Conservation (phyloP, 2,888 invertebrate genomes). For the Stratiomys singularior region DNA sequence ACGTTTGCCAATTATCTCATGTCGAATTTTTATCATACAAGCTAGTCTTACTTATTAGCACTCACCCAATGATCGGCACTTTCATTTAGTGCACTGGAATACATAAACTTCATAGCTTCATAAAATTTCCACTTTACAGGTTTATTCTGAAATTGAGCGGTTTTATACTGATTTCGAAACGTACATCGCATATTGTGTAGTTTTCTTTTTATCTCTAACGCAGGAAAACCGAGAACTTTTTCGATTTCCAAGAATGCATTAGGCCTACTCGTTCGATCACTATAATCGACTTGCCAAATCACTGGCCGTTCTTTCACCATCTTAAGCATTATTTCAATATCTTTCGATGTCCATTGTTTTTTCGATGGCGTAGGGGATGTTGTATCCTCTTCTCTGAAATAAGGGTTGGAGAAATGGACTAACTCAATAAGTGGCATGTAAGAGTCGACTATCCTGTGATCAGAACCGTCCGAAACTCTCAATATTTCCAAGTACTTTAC, state of each 20-base stretch:
- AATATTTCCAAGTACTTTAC: no score
- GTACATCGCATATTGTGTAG: constrained; percentile 43
- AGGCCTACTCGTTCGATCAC: constrained; percentile 38
- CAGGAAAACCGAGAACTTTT: constrained; percentile 21
- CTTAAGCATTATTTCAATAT: constrained; percentile 24
- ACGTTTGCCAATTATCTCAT: neutral
- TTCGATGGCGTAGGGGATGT: constrained; percentile 6
- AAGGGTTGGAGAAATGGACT: neutral
- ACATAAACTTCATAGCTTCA: constrained; percentile 42
- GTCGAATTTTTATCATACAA: neutral
- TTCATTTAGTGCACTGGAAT: constrained; percentile 24
- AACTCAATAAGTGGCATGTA: neutral
- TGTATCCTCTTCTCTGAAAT: constrained; percentile 25
- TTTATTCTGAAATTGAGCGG: neutral
- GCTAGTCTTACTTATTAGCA: neutral
- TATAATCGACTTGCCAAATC: constrained; percentile 40
- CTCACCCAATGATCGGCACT: constrained; percentile 35
- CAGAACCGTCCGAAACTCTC: no score
- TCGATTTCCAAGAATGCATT: constrained; percentile 35
- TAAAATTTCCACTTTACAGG: constrained; percentile 31
- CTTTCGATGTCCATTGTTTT: constrained; percentile 31
- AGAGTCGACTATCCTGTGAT: neutral
- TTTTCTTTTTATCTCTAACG: constrained; percentile 37
- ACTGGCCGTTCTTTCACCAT: constrained; percentile 41
- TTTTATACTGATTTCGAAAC: constrained; percentile 37